These are phyloP conservation scores for Eudemis profundana DNA, from an alignment of 2,888 invertebrate species.

Conservation along the genomic window DNA sequence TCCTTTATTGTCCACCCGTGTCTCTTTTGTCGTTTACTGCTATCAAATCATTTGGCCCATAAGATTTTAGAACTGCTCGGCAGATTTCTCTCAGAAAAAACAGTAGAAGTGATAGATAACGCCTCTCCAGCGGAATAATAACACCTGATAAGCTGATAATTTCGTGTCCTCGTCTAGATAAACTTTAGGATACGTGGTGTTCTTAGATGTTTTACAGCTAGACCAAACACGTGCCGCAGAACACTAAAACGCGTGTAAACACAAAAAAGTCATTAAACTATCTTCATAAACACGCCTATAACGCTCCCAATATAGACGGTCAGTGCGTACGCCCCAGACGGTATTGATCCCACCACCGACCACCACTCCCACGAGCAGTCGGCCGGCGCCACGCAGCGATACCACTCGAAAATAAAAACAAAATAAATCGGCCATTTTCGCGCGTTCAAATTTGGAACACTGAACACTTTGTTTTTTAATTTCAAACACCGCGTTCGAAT, in stretches of 20 bases:
- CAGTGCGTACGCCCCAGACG: conserved; percentile 82
- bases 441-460: conserved; percentile 49
- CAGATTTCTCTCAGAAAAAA: no score
- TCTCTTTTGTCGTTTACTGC: no score
- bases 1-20: no score
- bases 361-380: conserved; percentile 81
- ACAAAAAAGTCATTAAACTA: conserved; percentile 49
- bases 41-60: no score
- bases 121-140: no score
- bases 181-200: not conserved
- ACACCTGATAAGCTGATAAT: no score
- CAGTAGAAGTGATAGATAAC: no score
- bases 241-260: conserved; percentile 3
- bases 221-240: not conserved
- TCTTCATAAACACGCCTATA: conserved; percentile 51
- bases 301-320: conserved; percentile 75
- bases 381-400: conserved; percentile 77
- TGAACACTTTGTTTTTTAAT: conserved; percentile 44
- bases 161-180: no score
- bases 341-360: conserved; percentile 80
- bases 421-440: conserved; percentile 52
- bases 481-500: conserved; percentile 42
- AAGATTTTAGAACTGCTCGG: no score
- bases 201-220: not conserved
- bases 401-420: conserved; percentile 63